phyloP scores from a whole-genome alignment of 2,797 vertebrate species.

The Acanthurus leucopareius region DNA sequence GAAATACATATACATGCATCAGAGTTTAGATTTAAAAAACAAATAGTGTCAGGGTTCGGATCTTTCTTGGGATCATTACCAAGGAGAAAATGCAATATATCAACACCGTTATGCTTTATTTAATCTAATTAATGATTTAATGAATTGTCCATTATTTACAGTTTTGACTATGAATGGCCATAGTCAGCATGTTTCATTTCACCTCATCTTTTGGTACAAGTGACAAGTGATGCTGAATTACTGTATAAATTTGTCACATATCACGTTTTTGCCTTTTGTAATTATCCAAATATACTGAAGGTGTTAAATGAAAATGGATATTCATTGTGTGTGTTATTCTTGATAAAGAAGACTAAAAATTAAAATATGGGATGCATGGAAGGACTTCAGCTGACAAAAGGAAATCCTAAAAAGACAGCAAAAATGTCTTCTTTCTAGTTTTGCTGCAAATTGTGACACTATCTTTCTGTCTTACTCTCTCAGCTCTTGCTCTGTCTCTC shows the following conservation, averaged over 20 bases:
- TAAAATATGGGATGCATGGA: neutral
- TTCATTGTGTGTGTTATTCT: neutral
- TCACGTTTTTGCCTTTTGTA: no score
- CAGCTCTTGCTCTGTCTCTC: slow-evolving; percentile 10
- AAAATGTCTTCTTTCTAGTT: neutral
- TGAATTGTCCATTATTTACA: no score
- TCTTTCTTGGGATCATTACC: neutral
- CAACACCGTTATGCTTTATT: no score
- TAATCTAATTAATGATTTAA: neutral
- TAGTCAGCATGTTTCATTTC: no score
- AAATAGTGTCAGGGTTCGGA: neutral
- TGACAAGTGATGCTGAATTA: no score
- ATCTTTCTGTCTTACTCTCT: slow-evolving; percentile 7
- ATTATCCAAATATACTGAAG: no score
- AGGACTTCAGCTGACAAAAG: neutral
- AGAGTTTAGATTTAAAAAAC: no score
- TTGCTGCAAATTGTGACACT: slow-evolving; percentile 18
- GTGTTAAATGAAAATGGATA: neutral
- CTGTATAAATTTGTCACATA: no score
- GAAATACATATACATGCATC: neutral
- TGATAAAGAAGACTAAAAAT: neutral
- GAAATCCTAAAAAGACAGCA: neutral
- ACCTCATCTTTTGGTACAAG: no score
- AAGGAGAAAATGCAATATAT: neutral
- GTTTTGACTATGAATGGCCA: neutral